Conservation (phyloP, 1,140 invertebrate genomes). For the Medauroidea extradentata region DNA sequence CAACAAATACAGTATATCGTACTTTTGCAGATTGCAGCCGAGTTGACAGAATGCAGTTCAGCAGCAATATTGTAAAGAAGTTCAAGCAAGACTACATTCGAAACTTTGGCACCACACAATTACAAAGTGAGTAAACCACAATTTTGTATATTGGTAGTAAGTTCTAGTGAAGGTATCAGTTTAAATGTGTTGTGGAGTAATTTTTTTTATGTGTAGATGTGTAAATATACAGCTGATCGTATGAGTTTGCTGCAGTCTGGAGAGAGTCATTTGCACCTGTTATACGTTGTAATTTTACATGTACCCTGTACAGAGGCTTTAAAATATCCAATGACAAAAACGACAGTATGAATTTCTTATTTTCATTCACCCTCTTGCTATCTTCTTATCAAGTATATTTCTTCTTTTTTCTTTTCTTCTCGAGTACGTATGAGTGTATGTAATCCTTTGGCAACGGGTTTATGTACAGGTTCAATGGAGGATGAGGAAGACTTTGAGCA, state of each 20-base stretch:
- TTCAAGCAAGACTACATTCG: constrained; percentile 70
- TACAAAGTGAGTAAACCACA: background rate
- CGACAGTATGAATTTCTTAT: too few relatives aligned
- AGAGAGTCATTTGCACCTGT: background rate
- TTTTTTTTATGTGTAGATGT: background rate
- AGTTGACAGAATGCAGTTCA: constrained; percentile 71
- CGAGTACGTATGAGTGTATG: too few relatives aligned
- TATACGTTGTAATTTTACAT: too few relatives aligned
- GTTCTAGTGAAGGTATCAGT: background rate
- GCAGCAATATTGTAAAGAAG: constrained; percentile 72
- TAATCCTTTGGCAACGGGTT: too few relatives aligned
- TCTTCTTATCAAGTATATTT: too few relatives aligned
- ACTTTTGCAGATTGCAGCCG: constrained; percentile 55
- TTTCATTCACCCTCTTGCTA: too few relatives aligned
- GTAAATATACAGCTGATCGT: background rate
- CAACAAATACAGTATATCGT: too few relatives aligned
- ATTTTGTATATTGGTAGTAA: too few relatives aligned
- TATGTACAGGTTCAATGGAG: too few relatives aligned
- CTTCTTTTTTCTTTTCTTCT: too few relatives aligned
- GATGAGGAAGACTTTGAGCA: constrained; percentile 28
- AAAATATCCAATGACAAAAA: too few relatives aligned
- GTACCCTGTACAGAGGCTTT: too few relatives aligned
- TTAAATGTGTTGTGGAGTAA: background rate
- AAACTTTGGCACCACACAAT: background rate
- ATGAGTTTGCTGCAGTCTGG: background rate